Evolutionary conservation across 2,888 invertebrate genomes (phyloP), one percentile per base, ranked within the genome.

Genomic region (Dermolepida albohirtum): DNA sequence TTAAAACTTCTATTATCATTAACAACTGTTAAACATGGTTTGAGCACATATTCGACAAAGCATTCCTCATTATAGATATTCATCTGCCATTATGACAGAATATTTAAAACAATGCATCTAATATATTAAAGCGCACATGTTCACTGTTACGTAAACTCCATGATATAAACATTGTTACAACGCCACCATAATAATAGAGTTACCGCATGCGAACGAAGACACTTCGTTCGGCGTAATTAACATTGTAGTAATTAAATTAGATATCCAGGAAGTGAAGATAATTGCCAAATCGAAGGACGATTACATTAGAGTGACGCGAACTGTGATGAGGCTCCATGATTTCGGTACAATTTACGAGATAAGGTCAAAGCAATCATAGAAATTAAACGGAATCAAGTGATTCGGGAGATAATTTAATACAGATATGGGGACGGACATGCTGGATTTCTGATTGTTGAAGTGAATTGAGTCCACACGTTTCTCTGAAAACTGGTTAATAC

Each of bases 351-450:
- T 59, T 59, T 44, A 29, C 10, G 44, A 44, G 59, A 44, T 59
- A 59, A 29, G 59, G 29, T 73, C 71, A 70, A 73, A 73, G 72
- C 72, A 72, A 74, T 72, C 71, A 72, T 55, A 57, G 67, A 72
- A 69, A 73, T 74, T 72, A 71, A 72, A 72, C 69, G 57, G 70
- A 52, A 71, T 66, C 67, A 70, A 70, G 59, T 64, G 67, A 69
- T 70, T 67, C 43, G 6, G 41, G 51, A 51, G 41, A 52, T 65
- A 54, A 65, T 65, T 65, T 34, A 65, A 65, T 65, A 55, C 34
- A 65, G 50, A 63, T 63, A 63, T 59, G 44, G 59, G 59, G 34
- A 27, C 59, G 29, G 47, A 44, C 59, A 44, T 44, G 44, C 29
- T 44, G 59, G 59, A 27, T n/a, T 34, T 44, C 44, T 44, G 59